phyloP scores from a whole-genome alignment of 2,797 vertebrate genomes.

The Clarias laeviceps region DNA sequence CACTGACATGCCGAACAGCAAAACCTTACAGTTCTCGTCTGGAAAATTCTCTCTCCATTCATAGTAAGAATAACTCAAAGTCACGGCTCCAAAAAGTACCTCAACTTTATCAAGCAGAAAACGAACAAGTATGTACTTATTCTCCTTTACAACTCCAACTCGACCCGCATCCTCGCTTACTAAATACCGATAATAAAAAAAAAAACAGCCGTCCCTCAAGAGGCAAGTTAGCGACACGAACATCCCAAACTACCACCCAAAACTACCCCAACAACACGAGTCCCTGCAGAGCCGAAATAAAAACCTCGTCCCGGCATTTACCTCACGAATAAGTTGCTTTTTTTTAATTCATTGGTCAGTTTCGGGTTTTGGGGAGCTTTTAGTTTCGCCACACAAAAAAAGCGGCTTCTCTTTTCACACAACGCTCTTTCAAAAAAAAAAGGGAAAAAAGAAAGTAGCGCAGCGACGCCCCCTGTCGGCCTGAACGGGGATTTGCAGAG shows the following conservation, averaged over 20 bases:
- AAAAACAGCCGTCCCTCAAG: slow-evolving; percentile 61
- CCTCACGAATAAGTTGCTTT: slow-evolving; percentile 76
- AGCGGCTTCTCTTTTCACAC: slow-evolving; percentile 76
- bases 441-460: slow-evolving; percentile 47
- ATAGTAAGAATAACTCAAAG: slow-evolving; percentile 38
- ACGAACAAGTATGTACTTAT: slow-evolving; percentile 72
- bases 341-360: slow-evolving; percentile 80
- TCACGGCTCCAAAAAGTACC: slow-evolving; percentile 51
- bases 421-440: slow-evolving; percentile 51
- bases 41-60: slow-evolving; percentile 33
- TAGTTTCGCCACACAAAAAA: slow-evolving; percentile 80
- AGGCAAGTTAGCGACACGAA: slow-evolving; percentile 70
- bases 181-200: slow-evolving; percentile 58
- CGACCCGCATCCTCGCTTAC: slow-evolving; percentile 65
- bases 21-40: slow-evolving; percentile 25
- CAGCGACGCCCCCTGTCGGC: slow-evolving; percentile 72
- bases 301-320: slow-evolving; percentile 67
- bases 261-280: slow-evolving; percentile 1
- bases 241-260: slow-evolving; percentile 55
- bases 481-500: slow-evolving; percentile 46
- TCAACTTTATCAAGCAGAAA: slow-evolving; percentile 71
- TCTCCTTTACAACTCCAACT: slow-evolving; percentile 72
- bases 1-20: slow-evolving; percentile 59
- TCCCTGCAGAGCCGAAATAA: neutral
- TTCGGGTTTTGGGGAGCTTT: slow-evolving; percentile 70